Evolutionary conservation across 2,797 vertebrate species (phyloP).

Genomic region (Gallinago stenura): DNA sequence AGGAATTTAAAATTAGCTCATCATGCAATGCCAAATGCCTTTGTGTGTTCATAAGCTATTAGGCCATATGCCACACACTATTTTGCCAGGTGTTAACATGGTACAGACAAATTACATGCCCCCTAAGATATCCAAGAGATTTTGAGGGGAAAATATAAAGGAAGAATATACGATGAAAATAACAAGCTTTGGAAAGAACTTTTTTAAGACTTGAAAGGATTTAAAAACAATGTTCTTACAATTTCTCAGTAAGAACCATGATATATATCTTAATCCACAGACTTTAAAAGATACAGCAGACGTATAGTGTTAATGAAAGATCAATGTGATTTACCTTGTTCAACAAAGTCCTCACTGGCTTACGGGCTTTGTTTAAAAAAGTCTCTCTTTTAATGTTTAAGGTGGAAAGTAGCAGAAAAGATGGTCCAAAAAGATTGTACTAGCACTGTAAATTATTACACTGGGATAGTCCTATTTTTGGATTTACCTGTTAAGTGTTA

Average conservation of each 20-base stretch:
- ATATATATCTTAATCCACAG: background rate
- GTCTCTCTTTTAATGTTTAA: background rate
- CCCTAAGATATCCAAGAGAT: background rate
- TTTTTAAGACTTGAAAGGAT: background rate
- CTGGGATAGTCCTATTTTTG: background rate
- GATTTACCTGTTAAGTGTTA: background rate
- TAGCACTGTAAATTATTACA: background rate
- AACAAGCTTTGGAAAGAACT: background rate
- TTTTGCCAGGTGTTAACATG: constrained; percentile 18
- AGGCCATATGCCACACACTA: constrained; percentile 15
- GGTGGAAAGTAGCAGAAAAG: background rate
- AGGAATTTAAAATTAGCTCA: constrained; percentile 28
- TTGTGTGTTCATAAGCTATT: background rate
- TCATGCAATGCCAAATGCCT: background rate
- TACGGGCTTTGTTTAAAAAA: background rate
- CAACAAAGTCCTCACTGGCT: background rate
- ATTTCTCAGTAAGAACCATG: background rate
- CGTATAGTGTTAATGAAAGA: background rate
- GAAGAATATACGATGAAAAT: background rate
- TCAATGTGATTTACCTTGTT: background rate
- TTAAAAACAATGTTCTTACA: background rate
- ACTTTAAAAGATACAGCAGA: background rate
- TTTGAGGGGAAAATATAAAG: background rate
- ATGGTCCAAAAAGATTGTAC: background rate
- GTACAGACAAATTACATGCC: background rate